These are phyloP conservation scores for Drosophila nigromelanica DNA, from an alignment of 1,140 invertebrate species.

Conservation along the genomic window DNA sequence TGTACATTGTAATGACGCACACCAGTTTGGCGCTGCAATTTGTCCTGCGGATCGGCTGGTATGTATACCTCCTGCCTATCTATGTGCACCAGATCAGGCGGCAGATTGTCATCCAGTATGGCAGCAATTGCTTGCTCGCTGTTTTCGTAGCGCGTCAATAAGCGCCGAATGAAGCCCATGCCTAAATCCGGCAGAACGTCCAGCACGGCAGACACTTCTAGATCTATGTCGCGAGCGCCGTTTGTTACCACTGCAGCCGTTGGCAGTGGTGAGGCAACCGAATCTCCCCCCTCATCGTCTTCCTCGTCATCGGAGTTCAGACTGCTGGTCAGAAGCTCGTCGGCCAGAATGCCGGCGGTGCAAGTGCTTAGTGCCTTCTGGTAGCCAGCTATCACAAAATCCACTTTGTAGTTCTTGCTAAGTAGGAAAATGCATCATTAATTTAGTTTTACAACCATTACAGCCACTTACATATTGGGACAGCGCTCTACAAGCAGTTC, in stretches of 20 bases:
- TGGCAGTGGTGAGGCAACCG: constrained; percentile 9
- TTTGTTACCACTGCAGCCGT: constrained; percentile 16
- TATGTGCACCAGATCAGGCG: constrained; percentile 84
- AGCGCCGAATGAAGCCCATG: constrained; percentile 89
- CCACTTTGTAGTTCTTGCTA: constrained; percentile 87
- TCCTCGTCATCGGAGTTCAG: constrained; percentile 33
- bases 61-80: constrained; percentile 84
- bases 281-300: constrained; percentile 11
- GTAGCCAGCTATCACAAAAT: constrained; percentile 79
- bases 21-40: constrained; percentile 85
- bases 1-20: constrained; percentile 88
- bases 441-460: not conserved
- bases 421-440: not conserved
- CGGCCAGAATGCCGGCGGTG: constrained; percentile 51
- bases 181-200: constrained; percentile 93
- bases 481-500: constrained; percentile 86
- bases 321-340: constrained; percentile 32
- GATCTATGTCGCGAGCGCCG: constrained; percentile 64
- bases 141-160: constrained; percentile 90
- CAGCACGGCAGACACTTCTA: constrained; percentile 70
- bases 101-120: constrained; percentile 89
- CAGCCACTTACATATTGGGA: constrained; percentile 87
- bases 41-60: constrained; percentile 85
- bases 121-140: constrained; percentile 91
- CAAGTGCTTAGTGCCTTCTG: constrained; percentile 55